Base-by-base conservation (phyloP, 1,140 invertebrate genomes). In the Zaprionus inermis region DNA sequence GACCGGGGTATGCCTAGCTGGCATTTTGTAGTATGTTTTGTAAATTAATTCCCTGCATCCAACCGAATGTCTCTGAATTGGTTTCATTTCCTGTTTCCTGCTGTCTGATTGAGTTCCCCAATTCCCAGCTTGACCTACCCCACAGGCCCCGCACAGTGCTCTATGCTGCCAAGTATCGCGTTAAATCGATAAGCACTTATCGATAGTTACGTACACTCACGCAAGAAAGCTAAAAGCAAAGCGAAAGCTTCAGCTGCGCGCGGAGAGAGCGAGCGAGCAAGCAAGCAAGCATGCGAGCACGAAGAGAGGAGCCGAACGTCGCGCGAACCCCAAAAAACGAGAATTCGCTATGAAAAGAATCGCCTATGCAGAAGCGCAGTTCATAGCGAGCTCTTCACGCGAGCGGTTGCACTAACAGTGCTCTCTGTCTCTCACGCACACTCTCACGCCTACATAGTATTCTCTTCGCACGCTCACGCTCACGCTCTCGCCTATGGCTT, bases 401-500 rank as follows among this genome's bases (percentile, higher is more conserved):
- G 60, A 38, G 22, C 28, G 49, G 72, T 65, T 20, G 72, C 44
- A 54, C 22, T 52, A 65, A 71, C 60, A 46, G 59, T 59, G n/a
- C 30, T 14, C 28, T 14, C n/a, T 18, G 9, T 28, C 32, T 12
- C 11, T 16, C 41, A 0, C 44, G 28, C 36, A 14, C 12, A 14
- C 18, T 9, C 12, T 32, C 38, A n/a, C 38, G 2, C 2, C 20
- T 63, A 9, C 46, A 44, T 24, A 24, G 18, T 24, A 12, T n/a
- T 41, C 34, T 41, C 32, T 36, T 16, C 49, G 1, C 34, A 34
- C 20, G 30, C 20, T 2, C 30, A 24, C 12, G 24, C 3, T 3
- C 24, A 28, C 24, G 0, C n/a, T n/a, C n/a, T 11, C 9, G n/a
- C n/a, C n/a, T n/a, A 54, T 57, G 55, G 3, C 30, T 3, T 22